Evolutionary conservation across 2,888 invertebrate species (phyloP), one percentile per base, ranked within the genome.

Genomic region (Blastobasis lacticolella): DNA sequence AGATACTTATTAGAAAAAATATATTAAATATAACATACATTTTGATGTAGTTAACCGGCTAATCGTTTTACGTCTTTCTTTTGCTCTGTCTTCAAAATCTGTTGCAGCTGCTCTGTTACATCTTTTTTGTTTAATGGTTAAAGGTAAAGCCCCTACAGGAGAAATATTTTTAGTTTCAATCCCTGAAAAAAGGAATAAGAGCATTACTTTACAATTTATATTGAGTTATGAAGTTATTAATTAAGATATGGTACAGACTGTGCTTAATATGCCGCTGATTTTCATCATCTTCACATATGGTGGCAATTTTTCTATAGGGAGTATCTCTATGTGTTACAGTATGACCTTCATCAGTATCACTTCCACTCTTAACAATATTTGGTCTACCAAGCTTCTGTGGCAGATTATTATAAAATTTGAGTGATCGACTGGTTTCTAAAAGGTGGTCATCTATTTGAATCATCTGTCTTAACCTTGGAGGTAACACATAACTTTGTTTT

Each of bases 271-370:
- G 73, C 5, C 69, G 60, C 57, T 67, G 68, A 55, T 63, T 63
- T 63, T 80, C 77, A 55, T 78, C 76, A 62, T 80, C 77, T 68
- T 85, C 84, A 54, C 69, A 62, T 51, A 87, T 86, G 36, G 78
- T 80, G 37, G 81, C 75, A 56, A 85, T 75, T 71, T 84, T 85
- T 54, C 85, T 71, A 59, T 72, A 77, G 36, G 71, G 10, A 66
- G 38, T 65, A 51, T 53, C 60, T 71, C 71, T 58, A 49, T 69
- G 57, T 62, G 66, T 71, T 45, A 59, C 60, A 50, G 56, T 74
- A 4, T 61, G 52, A 37, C 63, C 56, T 38, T 62, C 49, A 10
- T 60, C 54, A 43, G 60, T 42, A 42, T 70, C 61, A 49, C 37
- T 38, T n/a, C 10, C n/a, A 9, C 37, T 38, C 23, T 23, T 23